Evolutionary conservation across 2,797 vertebrate species (phyloP), one percentile per base, ranked within the genome.

Genomic region (Graptemys geographica): DNA sequence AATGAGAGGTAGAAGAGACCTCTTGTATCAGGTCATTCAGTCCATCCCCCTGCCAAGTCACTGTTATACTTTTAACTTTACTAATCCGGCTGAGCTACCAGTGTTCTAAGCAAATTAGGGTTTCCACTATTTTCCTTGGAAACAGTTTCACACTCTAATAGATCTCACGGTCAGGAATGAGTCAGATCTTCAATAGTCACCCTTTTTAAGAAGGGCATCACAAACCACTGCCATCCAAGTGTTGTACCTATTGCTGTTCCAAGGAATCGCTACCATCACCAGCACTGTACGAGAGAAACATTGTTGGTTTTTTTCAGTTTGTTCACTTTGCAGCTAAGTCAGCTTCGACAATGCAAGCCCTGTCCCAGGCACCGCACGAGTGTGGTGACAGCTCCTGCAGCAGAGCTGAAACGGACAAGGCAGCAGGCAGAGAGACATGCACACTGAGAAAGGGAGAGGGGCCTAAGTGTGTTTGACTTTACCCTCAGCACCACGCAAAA

Each of bases 31-130:
- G 33, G 8, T 37, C 65, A 21, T 23, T 69, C 65, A 37, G 87
- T 90, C 92, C 86, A 59, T 79, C 65, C 76, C 79, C 31, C 56
- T 72, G 79, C 81, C 89, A 86, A 86, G 3, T 28, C 28, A 25
- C 31, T 93, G 90, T 85, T 94, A 91, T 55, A 80, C 72, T 52
- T 92, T 90, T 79, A 11, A 57, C 83, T 89, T 88, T 84, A 82
- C 0, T 15, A 59, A 59, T 82, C 89, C 72, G 94, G 62, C 89
- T 47, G 85, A 74, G 81, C 88, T 92, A 90, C 83, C 93, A 84
- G 78, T 80, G 92, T 88, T 86, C 93, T n/a, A 41, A 94, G 93
- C 90, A 96, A 53, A 95, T 96, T 94, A 94, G 87, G 90, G 92
- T 80, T 85, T 74, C 65, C 96, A 78, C 57, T 86, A 72, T 44